These are phyloP conservation scores for Indicator indicator DNA, from an alignment of 2,113 vertebrate genomes.

Conservation along the genomic window DNA sequence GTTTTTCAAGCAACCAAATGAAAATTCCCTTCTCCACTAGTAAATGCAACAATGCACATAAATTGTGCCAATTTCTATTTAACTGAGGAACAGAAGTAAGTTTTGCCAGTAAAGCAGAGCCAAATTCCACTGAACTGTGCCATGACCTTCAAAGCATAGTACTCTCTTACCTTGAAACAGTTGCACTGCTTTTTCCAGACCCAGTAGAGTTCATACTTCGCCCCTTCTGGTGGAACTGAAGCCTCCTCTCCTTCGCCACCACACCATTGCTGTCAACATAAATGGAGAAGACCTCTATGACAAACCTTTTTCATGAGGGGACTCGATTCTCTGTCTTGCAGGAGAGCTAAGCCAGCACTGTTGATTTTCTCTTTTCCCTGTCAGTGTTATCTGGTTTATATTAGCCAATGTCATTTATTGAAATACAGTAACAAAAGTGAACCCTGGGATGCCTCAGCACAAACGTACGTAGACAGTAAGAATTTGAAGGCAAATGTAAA, in stretches of 20 bases:
- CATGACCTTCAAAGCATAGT: not conserved
- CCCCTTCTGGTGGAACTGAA: constrained; percentile 89
- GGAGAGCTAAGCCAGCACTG: not conserved
- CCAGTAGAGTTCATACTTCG: constrained; percentile 98
- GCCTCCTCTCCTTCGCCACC: constrained; percentile 87
- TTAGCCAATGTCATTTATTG: constrained; percentile 57
- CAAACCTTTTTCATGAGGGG: not conserved
- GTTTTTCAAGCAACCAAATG: not conserved
- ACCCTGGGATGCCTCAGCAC: constrained; percentile 4
- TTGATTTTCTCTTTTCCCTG: not conserved
- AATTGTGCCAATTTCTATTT: constrained; percentile 5
- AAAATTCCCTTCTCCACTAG: constrained; percentile 3
- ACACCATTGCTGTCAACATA: constrained; percentile 82
- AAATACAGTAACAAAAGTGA: constrained; percentile 35
- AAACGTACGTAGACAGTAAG: not conserved
- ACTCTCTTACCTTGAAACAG: constrained; percentile 90
- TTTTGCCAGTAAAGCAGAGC: not conserved
- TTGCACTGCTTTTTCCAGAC: constrained; percentile 94
- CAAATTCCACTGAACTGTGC: not conserved
- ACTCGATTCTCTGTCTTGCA: not conserved
- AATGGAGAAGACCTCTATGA: not conserved
- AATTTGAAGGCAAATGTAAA: constrained; percentile 11
- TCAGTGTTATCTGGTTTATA: constrained; percentile 52
- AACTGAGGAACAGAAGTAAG: not conserved
- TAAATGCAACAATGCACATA: not conserved